These are phyloP conservation scores for Dreissena polymorpha DNA, from an alignment of 1,140 invertebrate species.

Conservation along the genomic window DNA sequence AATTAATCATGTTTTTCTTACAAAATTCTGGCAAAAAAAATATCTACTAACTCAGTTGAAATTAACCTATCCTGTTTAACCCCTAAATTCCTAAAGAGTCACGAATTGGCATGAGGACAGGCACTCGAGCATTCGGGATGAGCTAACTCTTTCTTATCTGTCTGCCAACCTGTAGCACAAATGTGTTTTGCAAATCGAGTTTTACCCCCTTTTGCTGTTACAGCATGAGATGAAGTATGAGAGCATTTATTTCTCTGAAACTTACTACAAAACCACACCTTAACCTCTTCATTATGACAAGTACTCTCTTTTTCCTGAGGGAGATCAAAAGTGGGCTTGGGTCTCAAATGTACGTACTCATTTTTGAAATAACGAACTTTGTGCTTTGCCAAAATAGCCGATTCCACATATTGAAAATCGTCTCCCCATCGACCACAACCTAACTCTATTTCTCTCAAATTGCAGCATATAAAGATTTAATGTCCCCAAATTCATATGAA, in stretches of 20 bases:
- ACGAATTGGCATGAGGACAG: no score
- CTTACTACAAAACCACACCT: slow-evolving; percentile 24
- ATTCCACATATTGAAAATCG: slow-evolving; percentile 13
- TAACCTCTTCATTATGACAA: not conserved
- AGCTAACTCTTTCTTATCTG: no score
- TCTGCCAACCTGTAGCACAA: not conserved
- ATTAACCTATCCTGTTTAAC: no score
- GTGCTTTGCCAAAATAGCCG: not conserved
- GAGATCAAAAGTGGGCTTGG: no score
- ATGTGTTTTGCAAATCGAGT: not conserved
- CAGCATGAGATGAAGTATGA: not conserved
- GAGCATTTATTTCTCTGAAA: slow-evolving; percentile 14
- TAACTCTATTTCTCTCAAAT: slow-evolving; percentile 20
- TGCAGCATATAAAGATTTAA: slow-evolving; percentile 7
- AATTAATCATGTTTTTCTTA: no score
- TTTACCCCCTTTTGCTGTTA: not conserved
- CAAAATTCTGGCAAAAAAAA: no score
- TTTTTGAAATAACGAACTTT: not conserved
- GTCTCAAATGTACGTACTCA: no score
- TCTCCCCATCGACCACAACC: not conserved
- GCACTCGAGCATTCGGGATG: no score
- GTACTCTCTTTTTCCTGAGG: no score
- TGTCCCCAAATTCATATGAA: not conserved
- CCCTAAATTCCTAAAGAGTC: no score
- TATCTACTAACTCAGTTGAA: no score